Evolutionary conservation across 2,888 invertebrate species (phyloP), one percentile per base, ranked within the genome.

Genomic region (Drosophila planitibia): DNA sequence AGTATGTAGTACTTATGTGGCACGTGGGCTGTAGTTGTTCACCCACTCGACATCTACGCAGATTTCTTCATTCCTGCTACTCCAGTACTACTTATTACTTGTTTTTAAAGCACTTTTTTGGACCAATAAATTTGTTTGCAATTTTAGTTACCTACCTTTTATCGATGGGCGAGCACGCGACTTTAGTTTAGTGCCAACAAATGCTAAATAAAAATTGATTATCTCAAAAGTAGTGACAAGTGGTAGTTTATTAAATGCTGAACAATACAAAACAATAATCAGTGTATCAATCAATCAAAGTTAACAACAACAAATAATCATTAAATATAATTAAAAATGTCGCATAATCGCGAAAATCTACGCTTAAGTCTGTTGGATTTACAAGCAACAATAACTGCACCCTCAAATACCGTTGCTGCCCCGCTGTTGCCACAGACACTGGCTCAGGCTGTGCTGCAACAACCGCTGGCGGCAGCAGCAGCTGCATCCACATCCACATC

Each of bases 301-400:
- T 30, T 59, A 59, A 37, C 22, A 39, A 5, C 39, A 49, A 39
- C 6, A 55, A 52, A 30, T 32, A 47, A 68, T 37, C 32, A 53
- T 33, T 44, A 41, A 44, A 55, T 55, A 28, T 55, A 53, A 57
- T 19, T 58, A 19, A 75, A 61, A 77, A 93, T 92, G 92, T 91
- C 91, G 82, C 89, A 91, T 65, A 93, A 92, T 88, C 93, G 93
- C 67, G 93, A 93, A 84, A 93, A 92, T 90, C 83, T 93, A 76
- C 92, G 93, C 4, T 83, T 93, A 76, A 93, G 93, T 82, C 85
- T 93, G 70, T 83, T 92, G 78, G 93, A 93, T 79, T 85, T 93
- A 65, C 92, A 91, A 70, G 79, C 91, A 51, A 90, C 92, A 68
- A 68, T 91, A 63, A 82, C 91, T 53, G 89, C 89, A 57, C 85